Evolutionary conservation across 2,888 invertebrate species (phyloP).

Genomic region (Aporophyla nigra): DNA sequence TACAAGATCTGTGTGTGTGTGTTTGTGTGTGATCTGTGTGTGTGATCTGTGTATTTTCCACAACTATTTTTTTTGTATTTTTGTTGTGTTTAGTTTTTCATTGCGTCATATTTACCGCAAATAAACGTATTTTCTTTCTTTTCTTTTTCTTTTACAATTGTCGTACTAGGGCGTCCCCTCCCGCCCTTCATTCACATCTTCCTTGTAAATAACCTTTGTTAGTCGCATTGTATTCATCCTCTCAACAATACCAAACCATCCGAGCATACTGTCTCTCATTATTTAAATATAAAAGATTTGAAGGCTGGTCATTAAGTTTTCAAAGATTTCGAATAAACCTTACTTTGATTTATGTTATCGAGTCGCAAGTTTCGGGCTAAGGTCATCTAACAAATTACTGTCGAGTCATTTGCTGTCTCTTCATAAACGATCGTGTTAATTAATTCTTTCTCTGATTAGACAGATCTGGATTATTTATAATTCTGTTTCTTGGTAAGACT

Average conservation of each 20-base stretch:
- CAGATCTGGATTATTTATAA: background rate
- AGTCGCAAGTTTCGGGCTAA: constrained; percentile 9
- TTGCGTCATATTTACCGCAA: no score
- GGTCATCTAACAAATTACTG: constrained; percentile 37
- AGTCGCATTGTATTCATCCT: background rate
- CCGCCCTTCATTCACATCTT: background rate
- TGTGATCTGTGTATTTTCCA: no score
- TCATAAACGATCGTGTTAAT: constrained; percentile 43
- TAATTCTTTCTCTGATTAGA: constrained; percentile 30
- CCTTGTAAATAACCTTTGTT: background rate
- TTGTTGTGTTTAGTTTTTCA: no score
- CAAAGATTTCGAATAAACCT: constrained; percentile 7
- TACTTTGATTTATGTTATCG: constrained; percentile 34
- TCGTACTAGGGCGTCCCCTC: no score
- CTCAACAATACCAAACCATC: background rate
- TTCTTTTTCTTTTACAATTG: no score
- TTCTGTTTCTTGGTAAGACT: background rate
- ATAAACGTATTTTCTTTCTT: no score
- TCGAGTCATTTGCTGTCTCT: constrained; percentile 39
- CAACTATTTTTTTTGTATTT: no score
- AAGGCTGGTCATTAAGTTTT: constrained; percentile 4
- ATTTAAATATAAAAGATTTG: background rate
- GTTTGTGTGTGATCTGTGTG: no score
- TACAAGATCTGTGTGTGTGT: no score
- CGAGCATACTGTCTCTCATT: background rate